These are phyloP conservation scores for Henricia sp. DNA, from an alignment of 53 echinoderm and acorn worm genomes.

Conservation along the genomic window DNA sequence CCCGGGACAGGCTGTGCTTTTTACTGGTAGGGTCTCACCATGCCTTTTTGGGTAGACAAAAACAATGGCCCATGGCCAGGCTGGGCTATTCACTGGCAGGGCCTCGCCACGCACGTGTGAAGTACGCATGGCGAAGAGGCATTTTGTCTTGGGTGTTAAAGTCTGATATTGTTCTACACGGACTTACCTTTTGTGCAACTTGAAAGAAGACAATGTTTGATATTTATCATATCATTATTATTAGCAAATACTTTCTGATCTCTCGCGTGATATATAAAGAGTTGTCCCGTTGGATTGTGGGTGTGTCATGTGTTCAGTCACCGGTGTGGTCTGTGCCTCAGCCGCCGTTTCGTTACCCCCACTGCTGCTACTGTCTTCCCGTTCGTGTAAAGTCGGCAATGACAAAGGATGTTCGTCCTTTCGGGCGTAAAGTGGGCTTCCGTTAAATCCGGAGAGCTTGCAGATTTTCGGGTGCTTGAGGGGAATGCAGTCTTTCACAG, in stretches of 20 bases:
- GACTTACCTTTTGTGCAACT: too few species aligned
- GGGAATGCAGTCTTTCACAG: neutral
- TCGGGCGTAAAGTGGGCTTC: slow-evolving; percentile 4
- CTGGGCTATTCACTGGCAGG: too few species aligned
- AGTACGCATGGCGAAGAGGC: too few species aligned
- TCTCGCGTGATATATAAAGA: neutral
- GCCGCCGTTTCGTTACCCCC: slow-evolving; percentile 37
- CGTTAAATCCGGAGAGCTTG: slow-evolving; percentile 5
- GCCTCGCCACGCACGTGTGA: too few species aligned
- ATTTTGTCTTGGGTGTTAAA: too few species aligned
- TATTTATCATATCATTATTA: too few species aligned
- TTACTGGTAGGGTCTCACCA: too few species aligned
- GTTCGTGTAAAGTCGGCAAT: slow-evolving; percentile 47
- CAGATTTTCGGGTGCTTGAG: neutral
- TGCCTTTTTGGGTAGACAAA: too few species aligned
- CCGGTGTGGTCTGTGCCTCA: slow-evolving; percentile 5
- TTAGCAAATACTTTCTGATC: slow-evolving; percentile 44
- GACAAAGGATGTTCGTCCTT: neutral
- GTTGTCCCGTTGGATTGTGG: neutral
- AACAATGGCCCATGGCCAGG: too few species aligned
- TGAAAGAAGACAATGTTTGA: too few species aligned
- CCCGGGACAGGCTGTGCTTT: too few species aligned
- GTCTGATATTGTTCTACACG: too few species aligned
- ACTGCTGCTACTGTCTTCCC: slow-evolving; percentile 39
- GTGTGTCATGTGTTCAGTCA: neutral